phyloP scores from a whole-genome alignment of 2,113 vertebrate species.

The Zosterops hypoxanthus region DNA sequence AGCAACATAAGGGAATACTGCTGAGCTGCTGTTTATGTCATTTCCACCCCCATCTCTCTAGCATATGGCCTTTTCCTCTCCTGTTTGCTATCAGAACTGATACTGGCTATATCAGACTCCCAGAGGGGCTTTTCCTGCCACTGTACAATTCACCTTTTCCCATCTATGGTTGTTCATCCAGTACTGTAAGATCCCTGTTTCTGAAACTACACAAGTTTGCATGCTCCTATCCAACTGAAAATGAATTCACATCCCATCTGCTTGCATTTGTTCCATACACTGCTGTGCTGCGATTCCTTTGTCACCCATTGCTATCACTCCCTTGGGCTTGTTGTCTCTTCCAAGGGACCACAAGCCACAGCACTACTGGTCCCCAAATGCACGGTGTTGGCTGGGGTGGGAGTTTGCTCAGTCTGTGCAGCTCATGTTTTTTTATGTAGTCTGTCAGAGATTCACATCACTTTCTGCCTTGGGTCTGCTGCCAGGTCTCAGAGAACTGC shows the following conservation, averaged over 20 bases:
- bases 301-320: fast-evolving
- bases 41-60: neutral
- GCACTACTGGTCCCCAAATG: neutral
- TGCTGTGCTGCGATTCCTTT: neutral
- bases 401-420: neutral
- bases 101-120: neutral
- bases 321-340: neutral
- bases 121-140: neutral
- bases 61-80: neutral
- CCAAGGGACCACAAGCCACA: neutral
- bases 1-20: neutral
- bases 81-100: neutral
- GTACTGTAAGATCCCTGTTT: neutral
- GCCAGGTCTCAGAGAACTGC: neutral
- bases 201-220: neutral
- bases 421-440: neutral
- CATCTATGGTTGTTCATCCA: neutral
- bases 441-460: neutral
- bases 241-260: neutral
- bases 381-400: neutral
- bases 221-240: neutral
- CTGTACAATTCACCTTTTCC: neutral
- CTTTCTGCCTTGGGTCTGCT: neutral
- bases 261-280: neutral
- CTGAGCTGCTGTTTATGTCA: constrained; percentile 25